A percentile compares a stretch with the other conserved stretches of the same genome.
Evolutionary conservation across 2,888 invertebrate species (phyloP).

Genomic region (Homarus gammarus): DNA sequence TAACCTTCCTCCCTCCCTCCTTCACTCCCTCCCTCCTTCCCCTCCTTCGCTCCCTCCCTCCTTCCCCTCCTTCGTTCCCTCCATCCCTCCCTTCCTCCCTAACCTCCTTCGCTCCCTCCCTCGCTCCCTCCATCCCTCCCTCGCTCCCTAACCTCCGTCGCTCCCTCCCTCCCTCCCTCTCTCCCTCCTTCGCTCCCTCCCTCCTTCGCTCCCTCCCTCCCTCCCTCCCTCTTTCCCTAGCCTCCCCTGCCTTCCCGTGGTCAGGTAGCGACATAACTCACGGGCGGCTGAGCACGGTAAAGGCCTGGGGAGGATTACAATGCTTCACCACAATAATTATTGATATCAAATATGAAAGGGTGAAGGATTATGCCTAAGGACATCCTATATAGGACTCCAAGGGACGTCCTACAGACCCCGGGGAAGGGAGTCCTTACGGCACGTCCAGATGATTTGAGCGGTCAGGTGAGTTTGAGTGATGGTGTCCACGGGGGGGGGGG

Average conservation of each 20-base stretch:
- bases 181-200: background rate
- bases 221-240: background rate
- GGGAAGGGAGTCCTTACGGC: too few relatives aligned
- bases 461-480: too few relatives aligned
- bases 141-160: background rate
- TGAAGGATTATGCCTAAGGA: background rate
- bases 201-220: background rate
- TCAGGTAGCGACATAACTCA: background rate
- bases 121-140: background rate
- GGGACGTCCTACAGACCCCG: too few relatives aligned
- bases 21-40: too few relatives aligned
- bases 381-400: too few relatives aligned
- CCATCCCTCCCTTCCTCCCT: too few relatives aligned
- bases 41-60: too few relatives aligned
- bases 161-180: background rate
- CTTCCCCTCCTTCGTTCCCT: too few relatives aligned
- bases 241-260: background rate
- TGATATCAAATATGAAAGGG: slow-evolving; percentile 8
- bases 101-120: too few relatives aligned
- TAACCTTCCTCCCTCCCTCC: background rate
- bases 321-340: background rate
- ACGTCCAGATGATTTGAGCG: too few relatives aligned
- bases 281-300: background rate
- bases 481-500: too few relatives aligned
- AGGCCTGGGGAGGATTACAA: background rate